Evolutionary conservation across 2,113 vertebrate species (phyloP).

Genomic region (Chitala chitala): DNA sequence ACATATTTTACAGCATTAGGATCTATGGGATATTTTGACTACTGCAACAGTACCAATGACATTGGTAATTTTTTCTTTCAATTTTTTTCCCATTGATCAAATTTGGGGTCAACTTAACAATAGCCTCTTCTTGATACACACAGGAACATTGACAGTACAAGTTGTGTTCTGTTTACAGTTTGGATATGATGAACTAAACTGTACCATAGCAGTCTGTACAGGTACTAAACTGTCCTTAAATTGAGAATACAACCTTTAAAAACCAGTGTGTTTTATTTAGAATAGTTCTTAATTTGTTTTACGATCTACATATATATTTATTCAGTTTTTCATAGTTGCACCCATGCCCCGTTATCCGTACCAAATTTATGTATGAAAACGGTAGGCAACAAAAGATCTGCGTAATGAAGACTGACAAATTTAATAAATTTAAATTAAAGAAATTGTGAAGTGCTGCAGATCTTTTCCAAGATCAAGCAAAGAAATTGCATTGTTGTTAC

Average conservation of each 20-base stretch:
- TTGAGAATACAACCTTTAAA: background rate
- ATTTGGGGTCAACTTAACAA: conserved; percentile 57
- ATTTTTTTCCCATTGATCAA: conserved; percentile 70
- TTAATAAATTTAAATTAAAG: too few relatives aligned
- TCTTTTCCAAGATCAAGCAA: too few relatives aligned
- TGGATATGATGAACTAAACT: conserved; percentile 5
- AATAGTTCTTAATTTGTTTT: background rate
- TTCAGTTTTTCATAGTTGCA: too few relatives aligned
- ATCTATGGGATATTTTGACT: conserved; percentile 94
- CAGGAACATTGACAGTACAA: too few relatives aligned
- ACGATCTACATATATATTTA: too few relatives aligned
- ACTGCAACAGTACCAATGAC: conserved; percentile 91
- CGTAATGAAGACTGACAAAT: too few relatives aligned
- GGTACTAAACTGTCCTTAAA: conserved; percentile 12
- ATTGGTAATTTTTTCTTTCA: conserved; percentile 92
- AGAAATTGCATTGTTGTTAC: too few relatives aligned
- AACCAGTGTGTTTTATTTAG: conserved; percentile 8
- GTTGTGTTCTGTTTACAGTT: conserved; percentile 14
- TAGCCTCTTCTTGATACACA: conserved; percentile 12
- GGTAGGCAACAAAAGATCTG: too few relatives aligned
- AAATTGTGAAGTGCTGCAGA: too few relatives aligned
- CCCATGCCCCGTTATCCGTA: too few relatives aligned
- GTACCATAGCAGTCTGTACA: conserved; percentile 11
- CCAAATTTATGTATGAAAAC: too few relatives aligned
- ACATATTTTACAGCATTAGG: conserved; percentile 96